Evolutionary conservation across 2,888 invertebrate genomes (phyloP), one percentile per base, ranked within the genome.

Genomic region (Osmoderma eremita): DNA sequence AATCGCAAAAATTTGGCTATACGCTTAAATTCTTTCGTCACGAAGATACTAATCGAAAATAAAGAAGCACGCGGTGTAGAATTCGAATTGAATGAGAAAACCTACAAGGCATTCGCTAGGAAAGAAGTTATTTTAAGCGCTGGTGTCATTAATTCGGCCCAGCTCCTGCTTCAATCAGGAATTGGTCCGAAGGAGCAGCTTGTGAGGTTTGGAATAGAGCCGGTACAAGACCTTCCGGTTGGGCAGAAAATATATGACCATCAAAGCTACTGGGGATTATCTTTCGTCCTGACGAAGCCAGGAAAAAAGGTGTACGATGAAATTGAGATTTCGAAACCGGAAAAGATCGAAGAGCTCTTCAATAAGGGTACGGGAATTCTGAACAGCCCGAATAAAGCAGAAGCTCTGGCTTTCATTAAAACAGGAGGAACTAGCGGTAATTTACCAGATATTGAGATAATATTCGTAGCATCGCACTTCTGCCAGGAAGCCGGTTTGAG

Each of bases 91-190:
- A 83, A 86, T 67, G 85, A 85, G 15, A 82, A 77, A 75, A 84
- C 83, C 71, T 87, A 81, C 67, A 73, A 77, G 6, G 84, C 84
- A 0, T 78, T 81, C 8, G 92, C 91, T 2, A 85, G 83, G 2
- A 91, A 89, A 70, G 94, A 92, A 80, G 86, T 94, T 1, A 86
- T 95, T 58, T 80, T 94, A 13, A 87, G 90, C 8, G 92, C 92
- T 0, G 94, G 95, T 4, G 83, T 90, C 0, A 88, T 95, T 22
- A 92, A 91, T 68, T 91, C 93, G 0, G 92, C 95, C 0, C 94
- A 94, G 78, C 80, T 95, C 6, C 80, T 95, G 49, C 90, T 94
- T 91, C 79, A 94, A 12, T 94, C 94, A 0, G 95, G 95, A 10
- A 83, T 94, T 36, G 91, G 91, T 0, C 91, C 91, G 0, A 81